Evolutionary conservation across 2,888 invertebrate genomes (phyloP).

Genomic region (Anaspis maculata): DNA sequence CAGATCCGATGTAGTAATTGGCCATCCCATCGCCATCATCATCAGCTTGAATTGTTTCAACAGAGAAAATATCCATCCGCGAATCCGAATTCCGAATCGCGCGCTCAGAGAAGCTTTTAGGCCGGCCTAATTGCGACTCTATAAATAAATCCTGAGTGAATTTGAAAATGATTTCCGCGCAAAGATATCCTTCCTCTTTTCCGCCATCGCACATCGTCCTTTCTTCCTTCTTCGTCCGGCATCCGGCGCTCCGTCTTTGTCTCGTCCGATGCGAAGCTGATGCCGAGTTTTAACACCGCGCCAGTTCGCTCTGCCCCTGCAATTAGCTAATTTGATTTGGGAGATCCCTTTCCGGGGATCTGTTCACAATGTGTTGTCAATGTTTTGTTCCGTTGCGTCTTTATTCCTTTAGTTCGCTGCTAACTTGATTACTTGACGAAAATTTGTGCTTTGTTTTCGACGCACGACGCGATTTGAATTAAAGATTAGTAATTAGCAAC

Average conservation of each 20-base stretch:
- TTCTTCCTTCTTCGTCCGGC: too few species aligned
- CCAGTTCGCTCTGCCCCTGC: constrained; percentile 30
- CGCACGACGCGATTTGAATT: constrained; percentile 30
- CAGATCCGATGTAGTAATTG: too few species aligned
- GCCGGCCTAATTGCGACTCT: too few species aligned
- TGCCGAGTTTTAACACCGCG: constrained; percentile 13
- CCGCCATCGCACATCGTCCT: background rate
- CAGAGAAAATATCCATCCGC: too few species aligned
- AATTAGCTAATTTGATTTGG: constrained; percentile 46
- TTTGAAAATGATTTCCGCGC: constrained; percentile 5
- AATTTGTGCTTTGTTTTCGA: constrained; percentile 31
- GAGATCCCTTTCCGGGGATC: constrained; percentile 43
- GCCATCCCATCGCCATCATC: too few species aligned
- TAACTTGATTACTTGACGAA: constrained; percentile 29
- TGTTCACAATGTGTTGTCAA: constrained; percentile 42
- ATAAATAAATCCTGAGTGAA: background rate
- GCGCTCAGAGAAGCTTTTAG: too few species aligned
- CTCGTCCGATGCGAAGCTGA: constrained; percentile 7
- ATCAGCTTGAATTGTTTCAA: too few species aligned
- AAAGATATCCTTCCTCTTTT: constrained; percentile 3
- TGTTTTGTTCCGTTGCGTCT: constrained; percentile 39
- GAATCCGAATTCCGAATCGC: too few species aligned
- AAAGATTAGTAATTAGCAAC: too few species aligned
- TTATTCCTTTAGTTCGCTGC: constrained; percentile 28
- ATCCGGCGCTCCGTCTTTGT: background rate